phyloP scores from a whole-genome alignment of 2,888 invertebrate genomes.

The Acrobasis repandana region DNA sequence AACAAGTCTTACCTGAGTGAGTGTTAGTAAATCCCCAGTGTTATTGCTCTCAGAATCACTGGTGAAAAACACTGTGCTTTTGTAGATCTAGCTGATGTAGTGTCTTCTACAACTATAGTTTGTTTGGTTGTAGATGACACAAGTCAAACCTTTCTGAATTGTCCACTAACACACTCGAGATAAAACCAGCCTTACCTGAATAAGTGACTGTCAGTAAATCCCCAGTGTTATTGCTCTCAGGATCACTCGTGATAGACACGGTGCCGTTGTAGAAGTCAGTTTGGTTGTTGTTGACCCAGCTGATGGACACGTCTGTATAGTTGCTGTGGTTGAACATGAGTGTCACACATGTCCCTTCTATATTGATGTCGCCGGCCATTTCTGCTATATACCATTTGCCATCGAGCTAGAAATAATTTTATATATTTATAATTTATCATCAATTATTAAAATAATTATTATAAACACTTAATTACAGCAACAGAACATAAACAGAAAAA shows the following conservation, averaged over 20 bases:
- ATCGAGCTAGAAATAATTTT: conserved; percentile 51
- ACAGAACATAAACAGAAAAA: too few species aligned
- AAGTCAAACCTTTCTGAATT: too few species aligned
- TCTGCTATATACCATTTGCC: conserved; percentile 71
- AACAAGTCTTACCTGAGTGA: conserved; percentile 56
- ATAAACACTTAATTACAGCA: too few species aligned
- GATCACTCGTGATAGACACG: conserved; percentile 59
- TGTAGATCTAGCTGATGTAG: conserved; percentile 50
- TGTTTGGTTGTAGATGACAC: conserved; percentile 61
- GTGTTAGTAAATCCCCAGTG: conserved; percentile 60
- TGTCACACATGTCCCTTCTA: conserved; percentile 65
- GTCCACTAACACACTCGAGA: too few species aligned
- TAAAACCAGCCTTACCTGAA: conserved; percentile 50
- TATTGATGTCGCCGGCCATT: conserved; percentile 56
- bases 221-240: conserved; percentile 56
- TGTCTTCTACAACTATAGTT: too few species aligned
- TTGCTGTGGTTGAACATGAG: conserved; percentile 70
- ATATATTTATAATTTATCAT: not conserved
- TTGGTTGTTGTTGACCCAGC: conserved; percentile 68
- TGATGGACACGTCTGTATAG: conserved; percentile 67
- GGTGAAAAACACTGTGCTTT: conserved; percentile 64
- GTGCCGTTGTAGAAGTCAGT: conserved; percentile 69
- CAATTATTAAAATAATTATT: too few species aligned
- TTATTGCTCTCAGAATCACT: conserved; percentile 58
- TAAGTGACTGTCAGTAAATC: conserved; percentile 66